Conservation (phyloP, 2,888 invertebrate genomes). For the Trichopria drosophilae region DNA sequence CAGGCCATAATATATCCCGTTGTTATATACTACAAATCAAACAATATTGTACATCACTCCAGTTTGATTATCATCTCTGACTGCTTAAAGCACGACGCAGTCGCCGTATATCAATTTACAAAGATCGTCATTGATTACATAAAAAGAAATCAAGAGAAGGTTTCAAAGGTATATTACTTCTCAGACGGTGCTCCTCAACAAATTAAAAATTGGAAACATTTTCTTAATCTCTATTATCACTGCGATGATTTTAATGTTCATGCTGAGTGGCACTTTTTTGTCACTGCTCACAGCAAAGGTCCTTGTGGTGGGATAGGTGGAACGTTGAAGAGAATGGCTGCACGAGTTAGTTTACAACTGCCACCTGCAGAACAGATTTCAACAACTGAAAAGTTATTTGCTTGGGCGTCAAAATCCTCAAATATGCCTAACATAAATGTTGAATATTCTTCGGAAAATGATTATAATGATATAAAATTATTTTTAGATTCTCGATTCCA, state of each 20-base stretch:
- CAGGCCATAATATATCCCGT: conserved; percentile 34
- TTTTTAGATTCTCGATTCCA: no score
- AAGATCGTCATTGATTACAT: conserved; percentile 18
- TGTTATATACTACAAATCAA: conserved; percentile 31
- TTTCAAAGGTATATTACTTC: conserved; percentile 16
- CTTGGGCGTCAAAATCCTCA: conserved; percentile 12
- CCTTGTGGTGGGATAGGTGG: conserved; percentile 31
- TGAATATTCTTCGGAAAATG: no score
- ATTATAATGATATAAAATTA: no score
- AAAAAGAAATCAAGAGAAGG: no score
- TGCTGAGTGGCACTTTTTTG: conserved; percentile 31
- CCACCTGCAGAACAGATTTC: conserved; percentile 27
- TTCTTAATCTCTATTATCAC: conserved; percentile 5
- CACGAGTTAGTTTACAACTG: conserved; percentile 23
- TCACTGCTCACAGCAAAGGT: conserved; percentile 29
- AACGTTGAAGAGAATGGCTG: conserved; percentile 28
- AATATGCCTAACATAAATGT: neutral
- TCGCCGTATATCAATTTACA: conserved; percentile 28
- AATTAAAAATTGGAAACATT: conserved; percentile 15
- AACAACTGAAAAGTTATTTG: conserved; percentile 22
- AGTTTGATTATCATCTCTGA: conserved; percentile 37
- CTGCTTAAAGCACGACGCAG: conserved; percentile 32
- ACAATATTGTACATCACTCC: conserved; percentile 22
- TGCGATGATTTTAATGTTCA: conserved; percentile 25
- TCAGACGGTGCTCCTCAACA: conserved; percentile 14